Conservation (phyloP, 2,888 invertebrate species). For the Eupithecia abbreviata region DNA sequence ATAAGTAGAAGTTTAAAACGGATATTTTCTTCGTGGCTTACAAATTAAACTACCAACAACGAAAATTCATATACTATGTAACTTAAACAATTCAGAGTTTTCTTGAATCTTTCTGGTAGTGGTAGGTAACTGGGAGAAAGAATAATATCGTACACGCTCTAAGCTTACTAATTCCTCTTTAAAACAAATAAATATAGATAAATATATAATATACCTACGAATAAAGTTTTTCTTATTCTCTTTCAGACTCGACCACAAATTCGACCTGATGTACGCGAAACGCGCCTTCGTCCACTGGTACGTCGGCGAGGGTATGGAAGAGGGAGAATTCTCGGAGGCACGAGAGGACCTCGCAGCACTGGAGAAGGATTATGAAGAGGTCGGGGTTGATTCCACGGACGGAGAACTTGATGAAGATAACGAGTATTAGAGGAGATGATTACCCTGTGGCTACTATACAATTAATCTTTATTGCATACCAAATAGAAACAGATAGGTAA, state of each 20-base stretch:
- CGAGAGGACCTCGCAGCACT: constrained; percentile 92
- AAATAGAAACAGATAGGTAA: no score
- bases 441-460: neutral
- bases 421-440: constrained; percentile 81
- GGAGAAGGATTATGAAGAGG: constrained; percentile 92
- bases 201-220: no score
- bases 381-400: constrained; percentile 89
- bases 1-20: no score
- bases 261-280: constrained; percentile 98
- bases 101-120: no score
- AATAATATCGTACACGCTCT: no score
- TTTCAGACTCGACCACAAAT: constrained; percentile 93
- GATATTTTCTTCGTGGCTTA: no score
- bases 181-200: no score
- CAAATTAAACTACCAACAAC: no score
- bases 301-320: constrained; percentile 94
- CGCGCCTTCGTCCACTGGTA: constrained; percentile 98
- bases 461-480: no score
- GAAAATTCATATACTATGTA: no score
- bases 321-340: constrained; percentile 94
- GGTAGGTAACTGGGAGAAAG: no score
- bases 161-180: neutral
- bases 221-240: neutral
- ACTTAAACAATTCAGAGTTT: no score
- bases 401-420: constrained; percentile 87